Evolutionary conservation across 2,797 vertebrate genomes (phyloP).

Genomic region (Siniperca obscura): DNA sequence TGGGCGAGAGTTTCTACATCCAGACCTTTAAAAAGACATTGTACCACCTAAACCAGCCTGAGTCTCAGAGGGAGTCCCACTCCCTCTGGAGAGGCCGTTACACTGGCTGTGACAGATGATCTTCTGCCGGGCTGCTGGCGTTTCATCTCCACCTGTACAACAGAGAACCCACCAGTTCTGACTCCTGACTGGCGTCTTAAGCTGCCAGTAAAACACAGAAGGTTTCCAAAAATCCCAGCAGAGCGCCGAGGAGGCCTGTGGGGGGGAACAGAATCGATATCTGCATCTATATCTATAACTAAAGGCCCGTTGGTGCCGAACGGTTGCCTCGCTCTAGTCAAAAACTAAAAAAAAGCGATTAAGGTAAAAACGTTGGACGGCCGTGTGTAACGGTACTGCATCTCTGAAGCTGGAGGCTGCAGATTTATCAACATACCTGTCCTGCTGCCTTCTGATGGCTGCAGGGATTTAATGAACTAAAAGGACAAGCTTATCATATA

Average conservation of each 20-base stretch:
- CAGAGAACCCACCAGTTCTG: background rate
- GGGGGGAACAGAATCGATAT: background rate
- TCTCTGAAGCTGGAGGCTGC: background rate
- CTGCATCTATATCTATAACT: no score
- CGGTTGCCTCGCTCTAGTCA: no score
- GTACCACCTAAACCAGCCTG: background rate
- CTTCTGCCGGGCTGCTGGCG: constrained; percentile 5
- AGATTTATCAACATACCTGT: background rate
- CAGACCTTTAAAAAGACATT: constrained; percentile 28
- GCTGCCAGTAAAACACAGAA: background rate
- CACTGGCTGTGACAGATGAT: constrained; percentile 34
- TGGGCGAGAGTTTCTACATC: background rate
- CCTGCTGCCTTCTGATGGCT: background rate
- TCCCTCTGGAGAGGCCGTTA: constrained; percentile 1
- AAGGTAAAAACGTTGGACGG: background rate
- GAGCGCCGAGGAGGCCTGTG: background rate
- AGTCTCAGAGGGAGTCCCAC: background rate
- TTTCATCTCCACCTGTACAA: constrained; percentile 23
- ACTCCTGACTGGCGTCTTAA: background rate
- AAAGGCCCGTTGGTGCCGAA: background rate
- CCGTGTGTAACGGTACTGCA: background rate
- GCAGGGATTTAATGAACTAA: background rate
- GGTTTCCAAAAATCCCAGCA: background rate
- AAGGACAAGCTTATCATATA: background rate
- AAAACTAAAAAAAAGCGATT: background rate